These are phyloP conservation scores for Colius striatus DNA, from an alignment of 2,113 vertebrate genomes.

Conservation along the genomic window DNA sequence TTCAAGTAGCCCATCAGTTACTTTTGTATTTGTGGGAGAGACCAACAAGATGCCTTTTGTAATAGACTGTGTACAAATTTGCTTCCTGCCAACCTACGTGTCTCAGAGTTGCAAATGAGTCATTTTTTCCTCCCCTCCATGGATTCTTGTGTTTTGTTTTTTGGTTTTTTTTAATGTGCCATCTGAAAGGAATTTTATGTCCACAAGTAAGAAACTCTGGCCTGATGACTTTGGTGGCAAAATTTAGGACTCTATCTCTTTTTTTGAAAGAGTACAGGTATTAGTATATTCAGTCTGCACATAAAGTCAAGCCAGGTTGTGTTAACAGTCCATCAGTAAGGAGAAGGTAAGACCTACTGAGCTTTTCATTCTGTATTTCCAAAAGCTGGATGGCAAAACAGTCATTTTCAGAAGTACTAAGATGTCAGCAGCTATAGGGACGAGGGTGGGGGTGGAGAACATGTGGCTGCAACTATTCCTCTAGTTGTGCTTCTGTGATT, in stretches of 20 bases:
- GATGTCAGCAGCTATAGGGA: not conserved
- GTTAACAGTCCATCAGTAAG: not conserved
- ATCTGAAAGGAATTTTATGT: not conserved
- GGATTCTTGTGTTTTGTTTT: not conserved
- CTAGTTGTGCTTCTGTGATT: not conserved
- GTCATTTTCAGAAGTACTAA: not conserved
- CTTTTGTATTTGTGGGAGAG: not conserved
- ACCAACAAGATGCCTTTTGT: conserved; percentile 18
- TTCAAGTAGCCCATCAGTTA: not conserved
- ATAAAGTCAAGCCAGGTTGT: not conserved
- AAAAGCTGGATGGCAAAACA: not conserved
- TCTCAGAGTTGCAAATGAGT: not conserved
- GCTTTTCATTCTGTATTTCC: not conserved
- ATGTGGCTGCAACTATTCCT: not conserved
- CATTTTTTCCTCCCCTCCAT: not conserved
- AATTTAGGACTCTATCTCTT: not conserved
- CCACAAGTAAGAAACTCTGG: not conserved
- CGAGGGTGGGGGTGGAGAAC: rapidly evolving
- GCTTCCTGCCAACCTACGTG: not conserved
- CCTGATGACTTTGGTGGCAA: not conserved
- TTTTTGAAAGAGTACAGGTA: not conserved
- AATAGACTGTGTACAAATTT: not conserved
- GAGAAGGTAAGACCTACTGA: not conserved
- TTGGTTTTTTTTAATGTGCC: not conserved
- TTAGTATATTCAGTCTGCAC: not conserved